Base-by-base conservation (phyloP, 2,888 invertebrate genomes). In the Monochamus alternatus region DNA sequence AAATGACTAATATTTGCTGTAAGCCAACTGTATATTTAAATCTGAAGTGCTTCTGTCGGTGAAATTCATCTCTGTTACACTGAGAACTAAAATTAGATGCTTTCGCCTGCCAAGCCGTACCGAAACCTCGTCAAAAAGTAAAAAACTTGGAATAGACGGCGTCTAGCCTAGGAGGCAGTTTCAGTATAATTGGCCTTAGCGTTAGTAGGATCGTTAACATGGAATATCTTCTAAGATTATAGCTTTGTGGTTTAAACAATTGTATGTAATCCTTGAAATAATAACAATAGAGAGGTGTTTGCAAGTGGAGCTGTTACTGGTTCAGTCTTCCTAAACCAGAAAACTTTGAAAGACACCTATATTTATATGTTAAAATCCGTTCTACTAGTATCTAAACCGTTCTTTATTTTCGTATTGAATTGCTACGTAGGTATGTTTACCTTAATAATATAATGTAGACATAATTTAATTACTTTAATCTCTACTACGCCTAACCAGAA, bases 151-250 rank as follows among this genome's bases (percentile, higher is more conserved):
- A 30, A 47, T 51, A 65, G 51, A 47, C 69, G 55, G 55, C 58
- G 69, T 62, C 69, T 70, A 62, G 69, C 47, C 69, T 70, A 70
- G 69, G 60, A 60, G 62, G 69, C 69, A 47, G 12, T 60, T 70
- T 60, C 47, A 30, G 60, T 32, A 60, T 70, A 70, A 70, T 70
- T 70, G 47, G 60, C 38, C 14, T 59, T 68, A 58, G 22, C 22
- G 22, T 22, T 22, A 44, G 5, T 32, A 60, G 69, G 62, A 62
- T 62, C 62, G 60, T 60, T 62, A 59, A 70, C 69, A 62, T 47
- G 22, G 22, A 59, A 59, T n/a, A 47, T 47, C 22, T 22, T 1
- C 22, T 47, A 7, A 47, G 47, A 9, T 12, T 47, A 47, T 8
- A 47, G 47, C 47, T 47, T 47, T 3, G 47, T 47, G 47, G 47